A percentile compares a stretch with the other conserved stretches of the same genome.
Evolutionary conservation across 2,797 vertebrate genomes (phyloP).

Genomic region (Sphenodon punctatus): DNA sequence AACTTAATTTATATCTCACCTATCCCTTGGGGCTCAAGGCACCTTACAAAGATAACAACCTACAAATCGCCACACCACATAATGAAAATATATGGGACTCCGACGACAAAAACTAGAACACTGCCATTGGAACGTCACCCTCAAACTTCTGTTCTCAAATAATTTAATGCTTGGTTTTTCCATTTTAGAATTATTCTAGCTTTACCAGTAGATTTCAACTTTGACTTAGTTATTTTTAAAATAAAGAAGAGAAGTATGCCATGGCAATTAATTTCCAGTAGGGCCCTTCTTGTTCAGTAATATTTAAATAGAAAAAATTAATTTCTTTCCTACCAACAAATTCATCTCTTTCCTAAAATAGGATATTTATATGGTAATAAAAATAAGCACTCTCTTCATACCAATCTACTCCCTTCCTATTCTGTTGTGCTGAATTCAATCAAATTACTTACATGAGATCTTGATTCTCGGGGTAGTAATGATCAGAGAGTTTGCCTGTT

Average conservation of each 20-base stretch:
- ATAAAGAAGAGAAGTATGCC: not conserved
- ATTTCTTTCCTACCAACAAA: not conserved
- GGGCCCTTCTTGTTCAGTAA: not conserved
- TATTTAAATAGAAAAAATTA: not conserved
- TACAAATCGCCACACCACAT: too few species aligned
- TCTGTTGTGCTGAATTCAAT: not conserved
- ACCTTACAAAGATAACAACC: too few species aligned
- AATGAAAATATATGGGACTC: too few species aligned
- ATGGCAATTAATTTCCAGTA: not conserved
- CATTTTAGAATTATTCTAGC: not conserved
- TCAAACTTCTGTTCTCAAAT: not conserved
- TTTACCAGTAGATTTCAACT: not conserved
- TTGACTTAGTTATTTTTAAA: not conserved
- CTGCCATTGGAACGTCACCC: not conserved
- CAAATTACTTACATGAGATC: constrained; percentile 90
- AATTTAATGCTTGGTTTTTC: not conserved
- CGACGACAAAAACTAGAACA: not conserved
- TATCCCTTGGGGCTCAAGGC: too few species aligned
- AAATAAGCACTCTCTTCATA: not conserved
- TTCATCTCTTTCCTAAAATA: not conserved
- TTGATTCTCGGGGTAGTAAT: constrained; percentile 91
- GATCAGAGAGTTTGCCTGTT: constrained; percentile 96
- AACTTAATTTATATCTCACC: too few species aligned
- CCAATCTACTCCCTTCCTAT: not conserved
- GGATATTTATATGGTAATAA: not conserved